These are phyloP conservation scores for Drosophila suzukii DNA, from an alignment of 1,140 invertebrate genomes.

Conservation along the genomic window DNA sequence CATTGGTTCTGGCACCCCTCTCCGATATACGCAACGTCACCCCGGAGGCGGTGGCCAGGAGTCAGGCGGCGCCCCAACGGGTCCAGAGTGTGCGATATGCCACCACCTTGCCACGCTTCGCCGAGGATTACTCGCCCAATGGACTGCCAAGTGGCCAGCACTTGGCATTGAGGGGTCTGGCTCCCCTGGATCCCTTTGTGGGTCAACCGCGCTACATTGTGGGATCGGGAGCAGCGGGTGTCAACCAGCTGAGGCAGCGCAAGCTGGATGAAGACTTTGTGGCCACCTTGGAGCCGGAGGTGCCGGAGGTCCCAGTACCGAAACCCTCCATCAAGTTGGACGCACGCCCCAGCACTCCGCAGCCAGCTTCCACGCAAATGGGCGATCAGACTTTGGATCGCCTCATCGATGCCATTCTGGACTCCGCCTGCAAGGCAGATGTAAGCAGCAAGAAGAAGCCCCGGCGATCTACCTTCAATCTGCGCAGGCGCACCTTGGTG, in stretches of 20 bases:
- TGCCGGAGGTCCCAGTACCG: background rate
- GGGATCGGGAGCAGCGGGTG: background rate
- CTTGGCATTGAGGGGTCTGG: slow-evolving; percentile 65
- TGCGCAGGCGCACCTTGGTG: slow-evolving; percentile 71
- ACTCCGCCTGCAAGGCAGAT: slow-evolving; percentile 78
- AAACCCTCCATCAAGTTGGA: background rate
- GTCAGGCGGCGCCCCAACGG: slow-evolving; percentile 5
- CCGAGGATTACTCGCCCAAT: slow-evolving; percentile 77
- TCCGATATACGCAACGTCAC: slow-evolving; percentile 77
- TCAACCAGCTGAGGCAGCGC: slow-evolving; percentile 29
- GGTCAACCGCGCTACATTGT: slow-evolving; percentile 72
- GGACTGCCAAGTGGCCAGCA: slow-evolving; percentile 70
- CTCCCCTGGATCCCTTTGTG: slow-evolving; percentile 72
- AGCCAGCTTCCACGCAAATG: slow-evolving; percentile 68
- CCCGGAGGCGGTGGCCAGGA: slow-evolving; percentile 43
- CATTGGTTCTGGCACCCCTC: slow-evolving; percentile 69
- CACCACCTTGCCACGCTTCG: slow-evolving; percentile 67
- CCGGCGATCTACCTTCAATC: slow-evolving; percentile 68
- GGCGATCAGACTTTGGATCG: slow-evolving; percentile 79
- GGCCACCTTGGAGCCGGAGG: slow-evolving; percentile 49
- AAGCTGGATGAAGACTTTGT: slow-evolving; percentile 67
- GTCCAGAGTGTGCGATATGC: slow-evolving; percentile 69
- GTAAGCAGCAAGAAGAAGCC: slow-evolving; percentile 66
- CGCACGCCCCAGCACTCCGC: slow-evolving; percentile 40
- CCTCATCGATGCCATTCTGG: slow-evolving; percentile 81